Evolutionary conservation across 2,113 vertebrate species (phyloP), one percentile per base, ranked within the genome.

Genomic region (Ramphastos sulfuratus): DNA sequence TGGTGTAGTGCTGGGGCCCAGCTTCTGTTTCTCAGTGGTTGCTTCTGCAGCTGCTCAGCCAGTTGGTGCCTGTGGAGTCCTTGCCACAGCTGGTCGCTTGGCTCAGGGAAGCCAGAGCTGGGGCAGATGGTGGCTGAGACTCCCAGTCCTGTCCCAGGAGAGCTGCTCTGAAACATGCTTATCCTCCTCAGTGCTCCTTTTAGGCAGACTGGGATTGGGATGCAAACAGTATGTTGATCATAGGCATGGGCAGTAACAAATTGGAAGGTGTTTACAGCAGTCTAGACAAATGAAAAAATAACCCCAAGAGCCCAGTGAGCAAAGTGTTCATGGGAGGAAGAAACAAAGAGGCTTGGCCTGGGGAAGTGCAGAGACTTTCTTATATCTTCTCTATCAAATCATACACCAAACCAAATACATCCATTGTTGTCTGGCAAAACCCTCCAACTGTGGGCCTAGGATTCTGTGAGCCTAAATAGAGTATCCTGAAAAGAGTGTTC

Each of bases 61-160:
- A 3, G 6, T 8, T 21, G n/a, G 31, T 69, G 35, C 23, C 77
- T 5, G 7, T 17, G 44, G 42, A 30, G 64, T 11, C 64, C 48
- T 52, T 52, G 50, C 24, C 7, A 1, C 12, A 23, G 13, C 15
- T 20, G 27, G 23, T 37, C 1, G 3, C 42, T 28, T 2, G 1
- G 6, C 37, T 48, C 28, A 12, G 28, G 28, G n/a, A 12, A 1
- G 1, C 6, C 15, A 65, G 65, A 12, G 35, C 52, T 3, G 63
- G 17, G 63, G 54, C 71, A 76, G 37, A 9, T 1, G 1, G 19
- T 25, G 35, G 42, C 59, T 1, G 6, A 72, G 37, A 20, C 7
- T 39, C 12, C 35, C 0, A 1, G 1, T n/a, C n/a, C 28, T 2
- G 0, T 27, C 48, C n/a, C 2, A 0, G 28, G 27, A 33, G 25